Percentiles rank a stretch among this genome's conserved stretches.
These are phyloP conservation scores for Meteorus colon DNA, from an alignment of 2,888 invertebrate genomes.

Conservation along the genomic window DNA sequence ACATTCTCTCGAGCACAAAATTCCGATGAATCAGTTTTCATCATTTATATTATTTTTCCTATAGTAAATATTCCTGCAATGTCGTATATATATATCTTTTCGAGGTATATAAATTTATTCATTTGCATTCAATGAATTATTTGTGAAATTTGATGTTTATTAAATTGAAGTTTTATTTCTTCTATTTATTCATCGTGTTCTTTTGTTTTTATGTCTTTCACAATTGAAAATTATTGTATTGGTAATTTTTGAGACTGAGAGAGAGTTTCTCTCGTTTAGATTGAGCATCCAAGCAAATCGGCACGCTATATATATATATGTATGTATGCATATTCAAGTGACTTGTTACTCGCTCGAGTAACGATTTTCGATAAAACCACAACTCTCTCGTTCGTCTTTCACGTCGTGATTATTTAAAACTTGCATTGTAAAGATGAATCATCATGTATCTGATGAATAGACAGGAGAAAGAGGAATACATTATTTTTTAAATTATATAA, in stretches of 20 bases:
- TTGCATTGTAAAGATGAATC: neutral
- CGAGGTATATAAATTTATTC: too few species aligned
- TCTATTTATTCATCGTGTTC: neutral
- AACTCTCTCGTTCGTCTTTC: constrained; percentile 35
- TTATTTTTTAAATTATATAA: neutral
- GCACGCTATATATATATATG: constrained; percentile 41
- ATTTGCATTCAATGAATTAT: too few species aligned
- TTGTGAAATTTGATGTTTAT: too few species aligned
- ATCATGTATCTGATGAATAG: constrained; percentile 21
- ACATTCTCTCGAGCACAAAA: neutral
- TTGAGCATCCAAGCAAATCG: constrained; percentile 51
- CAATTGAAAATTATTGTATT: constrained; percentile 13
- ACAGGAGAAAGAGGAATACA: neutral
- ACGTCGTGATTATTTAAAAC: neutral
- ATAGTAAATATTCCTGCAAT: too few species aligned
- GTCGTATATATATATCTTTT: too few species aligned
- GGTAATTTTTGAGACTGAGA: constrained; percentile 16
- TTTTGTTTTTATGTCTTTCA: neutral
- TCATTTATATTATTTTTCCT: too few species aligned
- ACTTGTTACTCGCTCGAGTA: constrained; percentile 48
- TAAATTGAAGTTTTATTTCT: neutral
- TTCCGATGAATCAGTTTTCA: neutral
- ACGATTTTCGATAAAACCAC: constrained; percentile 50
- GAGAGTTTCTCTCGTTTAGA: constrained; percentile 49
- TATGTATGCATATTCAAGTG: constrained; percentile 15